Conservation (phyloP, 2,113 vertebrate species). For the Tyrannus savana region DNA sequence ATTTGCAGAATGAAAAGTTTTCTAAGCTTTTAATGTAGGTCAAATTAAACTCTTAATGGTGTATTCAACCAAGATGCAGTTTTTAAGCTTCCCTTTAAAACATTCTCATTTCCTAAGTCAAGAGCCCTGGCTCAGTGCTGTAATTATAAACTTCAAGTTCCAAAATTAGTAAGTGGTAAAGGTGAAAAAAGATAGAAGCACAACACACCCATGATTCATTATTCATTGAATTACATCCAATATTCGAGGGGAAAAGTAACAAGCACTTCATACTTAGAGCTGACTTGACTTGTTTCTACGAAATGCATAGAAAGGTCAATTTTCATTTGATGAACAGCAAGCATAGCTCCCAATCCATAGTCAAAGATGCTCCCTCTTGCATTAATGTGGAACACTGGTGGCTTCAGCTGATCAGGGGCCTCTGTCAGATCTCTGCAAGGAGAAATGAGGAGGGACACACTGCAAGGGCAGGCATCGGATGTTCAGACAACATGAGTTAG, state of each 20-base stretch:
- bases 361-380: neutral
- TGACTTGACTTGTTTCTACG: neutral
- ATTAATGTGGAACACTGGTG: neutral
- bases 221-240: neutral
- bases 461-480: neutral
- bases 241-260: neutral
- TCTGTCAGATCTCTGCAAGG: neutral
- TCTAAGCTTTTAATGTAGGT: neutral
- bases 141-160: constrained; percentile 15
- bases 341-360: neutral
- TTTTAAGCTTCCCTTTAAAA: neutral
- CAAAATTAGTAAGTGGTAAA: constrained; percentile 37
- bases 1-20: neutral
- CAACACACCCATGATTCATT: constrained; percentile 7
- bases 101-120: neutral
- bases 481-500: neutral
- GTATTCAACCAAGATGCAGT: neutral
- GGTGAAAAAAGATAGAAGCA: constrained; percentile 18
- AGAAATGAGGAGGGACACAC: neutral
- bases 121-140: neutral
- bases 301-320: neutral
- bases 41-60: neutral
- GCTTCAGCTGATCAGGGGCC: neutral
- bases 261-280: neutral
- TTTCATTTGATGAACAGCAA: neutral